Evolutionary conservation across 2,797 vertebrate species (phyloP).

Genomic region (Glyptemys insculpta): DNA sequence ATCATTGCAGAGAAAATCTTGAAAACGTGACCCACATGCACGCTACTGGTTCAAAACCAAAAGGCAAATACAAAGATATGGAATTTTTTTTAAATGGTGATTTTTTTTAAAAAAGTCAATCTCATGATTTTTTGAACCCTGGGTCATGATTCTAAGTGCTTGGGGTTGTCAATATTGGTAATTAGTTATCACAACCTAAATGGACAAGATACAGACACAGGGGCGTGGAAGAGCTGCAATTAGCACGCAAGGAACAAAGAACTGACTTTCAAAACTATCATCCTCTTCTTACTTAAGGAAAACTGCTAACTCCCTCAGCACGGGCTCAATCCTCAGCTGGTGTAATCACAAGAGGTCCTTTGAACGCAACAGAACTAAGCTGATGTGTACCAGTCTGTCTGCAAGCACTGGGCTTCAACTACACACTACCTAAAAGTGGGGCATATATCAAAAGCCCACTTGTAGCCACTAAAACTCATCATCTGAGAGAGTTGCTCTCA

Average conservation of each 20-base stretch:
- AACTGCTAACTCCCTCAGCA: fast-evolving
- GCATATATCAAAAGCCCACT: background rate
- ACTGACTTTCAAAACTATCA: background rate
- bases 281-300: too few relatives aligned
- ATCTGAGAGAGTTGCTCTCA: fast-evolving
- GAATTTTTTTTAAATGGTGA: background rate
- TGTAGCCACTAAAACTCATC: background rate
- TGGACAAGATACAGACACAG: background rate
- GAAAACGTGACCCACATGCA: background rate
- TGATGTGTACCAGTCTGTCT: background rate
- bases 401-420: background rate
- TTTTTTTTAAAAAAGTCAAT: too few relatives aligned
- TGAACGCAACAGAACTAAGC: background rate
- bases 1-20: background rate
- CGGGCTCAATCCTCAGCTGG: background rate
- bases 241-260: background rate
- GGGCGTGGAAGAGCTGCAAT: background rate
- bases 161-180: background rate
- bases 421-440: background rate
- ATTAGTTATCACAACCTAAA: background rate
- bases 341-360: background rate
- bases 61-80: background rate
- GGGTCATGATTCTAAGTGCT: background rate
- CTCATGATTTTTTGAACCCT: background rate
- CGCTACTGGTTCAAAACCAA: background rate